These are phyloP conservation scores for Drosophila paracracens DNA, from an alignment of 2,888 invertebrate genomes.

Conservation along the genomic window DNA sequence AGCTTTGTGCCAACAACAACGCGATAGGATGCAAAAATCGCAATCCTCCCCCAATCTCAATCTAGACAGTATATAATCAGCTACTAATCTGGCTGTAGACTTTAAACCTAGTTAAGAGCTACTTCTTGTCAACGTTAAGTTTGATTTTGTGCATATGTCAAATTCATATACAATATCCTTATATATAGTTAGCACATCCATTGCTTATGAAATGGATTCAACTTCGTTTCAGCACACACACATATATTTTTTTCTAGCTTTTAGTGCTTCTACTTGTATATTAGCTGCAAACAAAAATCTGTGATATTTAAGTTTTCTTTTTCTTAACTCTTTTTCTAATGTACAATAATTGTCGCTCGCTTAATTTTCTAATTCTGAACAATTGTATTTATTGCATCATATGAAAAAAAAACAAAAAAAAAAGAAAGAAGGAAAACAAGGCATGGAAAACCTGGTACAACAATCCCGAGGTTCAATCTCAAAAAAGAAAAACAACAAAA, in stretches of 20 bases:
- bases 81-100: slow-evolving; percentile 39
- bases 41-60: slow-evolving; percentile 62
- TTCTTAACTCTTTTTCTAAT: slow-evolving; percentile 57
- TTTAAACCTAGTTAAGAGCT: slow-evolving; percentile 67
- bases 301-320: slow-evolving; percentile 83
- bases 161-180: slow-evolving; percentile 57
- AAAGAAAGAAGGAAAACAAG: slow-evolving; percentile 15
- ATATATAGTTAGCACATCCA: slow-evolving; percentile 1
- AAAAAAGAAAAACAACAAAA: slow-evolving; percentile 42
- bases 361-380: slow-evolving; percentile 51
- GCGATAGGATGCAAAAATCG: slow-evolving; percentile 9
- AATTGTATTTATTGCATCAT: slow-evolving; percentile 70
- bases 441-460: slow-evolving; percentile 36
- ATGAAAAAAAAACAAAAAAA: slow-evolving; percentile 29
- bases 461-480: slow-evolving; percentile 55
- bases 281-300: slow-evolving; percentile 69
- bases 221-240: slow-evolving; percentile 29
- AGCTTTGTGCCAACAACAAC: slow-evolving; percentile 38
- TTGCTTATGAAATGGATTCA: neutral
- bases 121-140: slow-evolving; percentile 62
- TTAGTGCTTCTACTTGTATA: slow-evolving; percentile 48
- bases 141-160: slow-evolving; percentile 61
- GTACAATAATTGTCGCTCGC: slow-evolving; percentile 50
- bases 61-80: slow-evolving; percentile 67
- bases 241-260: slow-evolving; percentile 17